These are phyloP conservation scores for Meghimatium bilineatum DNA, from an alignment of 2,888 invertebrate genomes.

Conservation along the genomic window DNA sequence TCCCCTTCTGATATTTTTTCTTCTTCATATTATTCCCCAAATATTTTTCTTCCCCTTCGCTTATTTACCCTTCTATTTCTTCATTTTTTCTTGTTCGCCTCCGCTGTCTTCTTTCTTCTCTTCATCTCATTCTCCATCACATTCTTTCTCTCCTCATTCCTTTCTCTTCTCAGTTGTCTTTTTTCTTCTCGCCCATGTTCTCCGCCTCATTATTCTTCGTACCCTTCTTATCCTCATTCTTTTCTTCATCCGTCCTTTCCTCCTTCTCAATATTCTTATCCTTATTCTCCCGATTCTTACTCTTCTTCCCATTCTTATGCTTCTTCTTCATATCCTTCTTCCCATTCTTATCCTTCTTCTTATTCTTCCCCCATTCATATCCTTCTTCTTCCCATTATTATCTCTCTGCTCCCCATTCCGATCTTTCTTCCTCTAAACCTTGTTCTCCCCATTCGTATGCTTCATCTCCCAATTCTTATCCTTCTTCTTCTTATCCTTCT, in stretches of 20 bases:
- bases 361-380: background rate
- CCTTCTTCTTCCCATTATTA: background rate
- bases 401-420: background rate
- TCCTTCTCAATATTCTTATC: constrained; percentile 33
- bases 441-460: background rate
- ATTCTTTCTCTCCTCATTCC: background rate
- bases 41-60: no score
- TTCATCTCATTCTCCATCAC: background rate
- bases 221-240: background rate
- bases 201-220: no score
- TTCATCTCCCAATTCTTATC: background rate
- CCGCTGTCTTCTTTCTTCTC: background rate
- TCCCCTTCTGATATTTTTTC: background rate
- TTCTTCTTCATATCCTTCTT: background rate
- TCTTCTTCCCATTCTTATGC: constrained; percentile 18
- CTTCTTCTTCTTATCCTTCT: background rate
- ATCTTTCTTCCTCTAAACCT: background rate
- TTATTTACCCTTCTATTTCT: background rate
- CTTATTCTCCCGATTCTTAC: constrained; percentile 30
- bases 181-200: background rate
- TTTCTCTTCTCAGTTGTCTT: no score
- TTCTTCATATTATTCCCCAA: background rate
- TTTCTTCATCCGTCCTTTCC: constrained; percentile 22
- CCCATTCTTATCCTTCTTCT: background rate
- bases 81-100: background rate